Evolutionary conservation across 2,888 invertebrate genomes (phyloP).

Genomic region (Macrosoma leucophasiata): DNA sequence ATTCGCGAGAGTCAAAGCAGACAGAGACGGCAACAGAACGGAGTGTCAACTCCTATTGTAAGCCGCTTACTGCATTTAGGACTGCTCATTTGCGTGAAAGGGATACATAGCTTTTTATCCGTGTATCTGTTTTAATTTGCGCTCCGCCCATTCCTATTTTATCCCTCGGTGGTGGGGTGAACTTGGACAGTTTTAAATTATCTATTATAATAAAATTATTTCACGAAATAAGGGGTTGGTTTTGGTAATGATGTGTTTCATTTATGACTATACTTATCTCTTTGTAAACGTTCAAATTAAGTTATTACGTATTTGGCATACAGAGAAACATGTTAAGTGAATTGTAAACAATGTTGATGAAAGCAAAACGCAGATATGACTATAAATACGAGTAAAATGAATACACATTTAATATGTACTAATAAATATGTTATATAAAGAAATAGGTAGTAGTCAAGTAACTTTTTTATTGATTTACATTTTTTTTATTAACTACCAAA

Average conservation of each 20-base stretch:
- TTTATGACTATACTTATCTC: slow-evolving; percentile 62
- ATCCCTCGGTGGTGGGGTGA: slow-evolving; percentile 62
- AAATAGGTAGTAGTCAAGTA: too few species aligned
- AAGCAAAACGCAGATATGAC: too few species aligned
- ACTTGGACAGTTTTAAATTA: slow-evolving; percentile 74
- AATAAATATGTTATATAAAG: too few species aligned
- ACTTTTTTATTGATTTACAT: too few species aligned
- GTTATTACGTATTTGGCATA: too few species aligned
- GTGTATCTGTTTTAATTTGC: slow-evolving; percentile 45
- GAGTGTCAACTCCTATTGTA: slow-evolving; percentile 67
- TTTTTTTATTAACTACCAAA: too few species aligned
- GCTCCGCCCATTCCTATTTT: slow-evolving; percentile 66
- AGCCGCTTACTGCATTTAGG: slow-evolving; percentile 64
- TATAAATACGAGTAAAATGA: too few species aligned
- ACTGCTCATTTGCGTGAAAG: slow-evolving; percentile 69
- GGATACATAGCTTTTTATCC: slow-evolving; percentile 52
- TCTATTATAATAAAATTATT: slow-evolving; percentile 76
- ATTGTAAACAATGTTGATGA: too few species aligned
- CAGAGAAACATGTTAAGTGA: too few species aligned
- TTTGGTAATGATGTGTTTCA: slow-evolving; percentile 71
- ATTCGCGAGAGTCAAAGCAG: slow-evolving; percentile 36
- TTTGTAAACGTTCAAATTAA: too few species aligned
- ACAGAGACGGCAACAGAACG: slow-evolving; percentile 46
- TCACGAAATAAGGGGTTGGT: slow-evolving; percentile 72
- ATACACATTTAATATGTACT: too few species aligned